Conservation (phyloP, 2,113 vertebrate genomes). For the Heterochromis multidens region DNA sequence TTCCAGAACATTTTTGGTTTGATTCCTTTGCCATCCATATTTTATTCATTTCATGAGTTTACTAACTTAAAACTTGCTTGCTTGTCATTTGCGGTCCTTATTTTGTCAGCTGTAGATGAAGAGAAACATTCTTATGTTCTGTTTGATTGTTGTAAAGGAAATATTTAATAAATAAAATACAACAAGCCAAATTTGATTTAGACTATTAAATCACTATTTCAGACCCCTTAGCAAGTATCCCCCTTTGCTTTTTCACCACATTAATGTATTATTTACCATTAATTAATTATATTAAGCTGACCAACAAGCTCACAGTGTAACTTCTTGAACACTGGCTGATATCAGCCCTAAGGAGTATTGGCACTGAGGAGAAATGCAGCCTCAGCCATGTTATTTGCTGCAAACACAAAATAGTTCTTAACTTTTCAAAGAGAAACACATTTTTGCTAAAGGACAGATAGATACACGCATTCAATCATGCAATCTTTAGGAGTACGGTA, state of each 20-base stretch:
- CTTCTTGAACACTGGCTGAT: neutral
- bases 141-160: conserved; percentile 37
- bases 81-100: neutral
- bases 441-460: too few species aligned
- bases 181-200: neutral
- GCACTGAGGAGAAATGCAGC: neutral
- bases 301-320: neutral
- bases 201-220: neutral
- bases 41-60: conserved; percentile 7
- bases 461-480: too few species aligned
- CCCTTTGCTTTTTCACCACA: neutral
- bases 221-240: neutral
- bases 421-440: too few species aligned
- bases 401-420: too few species aligned
- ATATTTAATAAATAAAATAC: conserved; percentile 60
- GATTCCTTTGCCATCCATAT: conserved; percentile 1
- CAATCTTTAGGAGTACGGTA: neutral
- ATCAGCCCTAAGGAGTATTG: too few species aligned
- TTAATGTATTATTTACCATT: neutral
- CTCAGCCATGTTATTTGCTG: neutral
- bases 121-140: neutral
- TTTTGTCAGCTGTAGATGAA: conserved; percentile 23
- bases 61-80: conserved; percentile 25
- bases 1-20: conserved; percentile 3
- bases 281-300: neutral